phyloP scores from a whole-genome alignment of 2,888 invertebrate species.

The Sinohyriopsis cumingii region DNA sequence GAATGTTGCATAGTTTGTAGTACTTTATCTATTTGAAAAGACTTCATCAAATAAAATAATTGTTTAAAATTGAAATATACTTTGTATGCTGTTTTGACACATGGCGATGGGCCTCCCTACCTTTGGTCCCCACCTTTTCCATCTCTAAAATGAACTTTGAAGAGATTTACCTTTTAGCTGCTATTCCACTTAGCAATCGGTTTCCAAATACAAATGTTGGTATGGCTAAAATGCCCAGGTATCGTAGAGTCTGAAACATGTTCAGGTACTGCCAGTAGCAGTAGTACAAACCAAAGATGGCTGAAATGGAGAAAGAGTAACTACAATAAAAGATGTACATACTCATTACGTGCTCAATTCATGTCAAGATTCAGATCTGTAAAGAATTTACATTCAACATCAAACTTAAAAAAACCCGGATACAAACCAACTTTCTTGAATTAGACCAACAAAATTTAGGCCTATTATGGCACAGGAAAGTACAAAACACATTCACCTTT shows the following conservation, averaged over 20 bases:
- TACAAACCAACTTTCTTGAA: too few species aligned
- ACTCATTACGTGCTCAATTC: background rate
- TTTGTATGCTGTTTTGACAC: too few species aligned
- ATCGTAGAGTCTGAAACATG: constrained; percentile 96
- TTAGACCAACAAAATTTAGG: too few species aligned
- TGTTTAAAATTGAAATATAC: too few species aligned
- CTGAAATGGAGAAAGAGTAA: constrained; percentile 74
- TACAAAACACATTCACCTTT: too few species aligned
- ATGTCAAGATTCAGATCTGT: too few species aligned
- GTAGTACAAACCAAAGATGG: constrained; percentile 89
- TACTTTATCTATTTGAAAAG: too few species aligned
- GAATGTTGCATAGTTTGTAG: too few species aligned
- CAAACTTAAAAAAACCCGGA: too few species aligned
- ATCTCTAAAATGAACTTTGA: background rate
- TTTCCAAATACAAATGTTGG: constrained; percentile 96
- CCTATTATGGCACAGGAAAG: too few species aligned
- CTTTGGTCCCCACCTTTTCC: background rate
- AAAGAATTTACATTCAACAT: too few species aligned
- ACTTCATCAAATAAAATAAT: too few species aligned
- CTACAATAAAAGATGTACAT: background rate
- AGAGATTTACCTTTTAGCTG: constrained; percentile 70
- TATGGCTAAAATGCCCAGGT: constrained; percentile 86
- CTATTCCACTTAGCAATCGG: constrained; percentile 88
- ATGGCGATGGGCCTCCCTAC: background rate
- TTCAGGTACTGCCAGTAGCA: constrained; percentile 93